These are phyloP conservation scores for Nycticorax nycticorax DNA, from an alignment of 2,113 vertebrate genomes.

Conservation along the genomic window DNA sequence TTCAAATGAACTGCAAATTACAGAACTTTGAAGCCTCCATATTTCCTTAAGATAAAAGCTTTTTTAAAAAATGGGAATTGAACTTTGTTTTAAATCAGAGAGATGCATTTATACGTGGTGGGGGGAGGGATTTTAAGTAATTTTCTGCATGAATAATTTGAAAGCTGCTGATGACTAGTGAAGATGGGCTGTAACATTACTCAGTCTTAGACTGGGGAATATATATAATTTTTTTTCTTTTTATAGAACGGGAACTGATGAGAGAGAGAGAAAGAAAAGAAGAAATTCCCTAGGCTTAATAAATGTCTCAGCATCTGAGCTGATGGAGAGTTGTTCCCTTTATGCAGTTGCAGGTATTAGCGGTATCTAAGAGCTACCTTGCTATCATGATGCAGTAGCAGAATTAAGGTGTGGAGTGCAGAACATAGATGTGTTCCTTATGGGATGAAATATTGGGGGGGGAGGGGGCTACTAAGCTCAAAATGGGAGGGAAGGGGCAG, in stretches of 20 bases:
- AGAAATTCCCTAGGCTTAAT: background rate
- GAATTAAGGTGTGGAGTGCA: background rate
- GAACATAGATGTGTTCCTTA: background rate
- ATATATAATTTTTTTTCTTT: background rate
- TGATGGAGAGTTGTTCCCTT: background rate
- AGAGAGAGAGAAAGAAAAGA: background rate
- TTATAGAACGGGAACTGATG: background rate
- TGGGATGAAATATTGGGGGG: rapidly evolving
- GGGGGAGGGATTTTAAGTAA: slow-evolving; percentile 30
- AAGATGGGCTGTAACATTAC: background rate
- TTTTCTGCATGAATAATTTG: slow-evolving; percentile 68
- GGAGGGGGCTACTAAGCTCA: background rate
- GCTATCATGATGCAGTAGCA: rapidly evolving
- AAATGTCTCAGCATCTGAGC: background rate
- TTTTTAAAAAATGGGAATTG: slow-evolving; percentile 38
- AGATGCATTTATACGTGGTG: slow-evolving; percentile 43
- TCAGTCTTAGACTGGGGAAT: background rate
- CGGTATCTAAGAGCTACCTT: background rate
- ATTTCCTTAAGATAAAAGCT: slow-evolving; percentile 75
- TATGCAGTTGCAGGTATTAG: background rate
- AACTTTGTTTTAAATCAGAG: slow-evolving; percentile 66
- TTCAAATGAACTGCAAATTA: slow-evolving; percentile 76
- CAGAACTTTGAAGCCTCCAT: slow-evolving; percentile 60
- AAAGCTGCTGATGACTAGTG: slow-evolving; percentile 19
- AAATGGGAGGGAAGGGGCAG: background rate